phyloP scores from a whole-genome alignment of 2,113 vertebrate genomes.

The Xiphorhynchus elegans region DNA sequence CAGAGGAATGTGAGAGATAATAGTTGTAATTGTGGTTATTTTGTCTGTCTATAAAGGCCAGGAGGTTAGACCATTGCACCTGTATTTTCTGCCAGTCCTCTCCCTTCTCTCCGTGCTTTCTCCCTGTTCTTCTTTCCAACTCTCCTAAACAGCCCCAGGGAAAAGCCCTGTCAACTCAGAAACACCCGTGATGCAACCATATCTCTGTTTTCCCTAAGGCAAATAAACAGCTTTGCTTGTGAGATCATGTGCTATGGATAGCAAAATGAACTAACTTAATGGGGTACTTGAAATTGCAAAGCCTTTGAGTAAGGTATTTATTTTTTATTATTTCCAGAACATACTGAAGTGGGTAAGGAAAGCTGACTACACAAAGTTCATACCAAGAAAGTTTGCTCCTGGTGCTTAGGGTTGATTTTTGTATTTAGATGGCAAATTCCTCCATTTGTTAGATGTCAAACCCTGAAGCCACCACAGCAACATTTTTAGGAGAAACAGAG shows the following conservation, averaged over 20 bases:
- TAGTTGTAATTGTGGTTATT: slow-evolving; percentile 25
- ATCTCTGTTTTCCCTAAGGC: slow-evolving; percentile 74
- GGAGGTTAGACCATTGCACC: slow-evolving; percentile 76
- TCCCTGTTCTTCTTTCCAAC: slow-evolving; percentile 50
- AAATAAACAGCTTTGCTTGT: slow-evolving; percentile 83
- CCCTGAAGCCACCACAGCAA: neutral
- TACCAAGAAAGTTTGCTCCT: neutral
- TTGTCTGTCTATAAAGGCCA: slow-evolving; percentile 69
- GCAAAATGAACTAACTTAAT: slow-evolving; percentile 67
- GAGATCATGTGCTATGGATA: slow-evolving; percentile 78
- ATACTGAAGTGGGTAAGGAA: neutral
- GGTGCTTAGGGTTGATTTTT: neutral
- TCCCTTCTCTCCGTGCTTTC: slow-evolving; percentile 46
- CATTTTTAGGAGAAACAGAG: neutral
- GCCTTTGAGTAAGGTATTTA: slow-evolving; percentile 15
- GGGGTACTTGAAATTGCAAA: slow-evolving; percentile 75
- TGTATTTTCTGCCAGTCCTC: slow-evolving; percentile 61
- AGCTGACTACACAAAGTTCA: neutral
- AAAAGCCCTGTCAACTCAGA: slow-evolving; percentile 74
- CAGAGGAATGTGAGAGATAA: slow-evolving; percentile 50
- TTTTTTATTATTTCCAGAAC: neutral
- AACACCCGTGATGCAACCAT: slow-evolving; percentile 58
- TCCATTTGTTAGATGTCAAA: neutral
- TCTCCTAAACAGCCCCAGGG: slow-evolving; percentile 53
- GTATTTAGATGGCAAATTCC: neutral